Evolutionary conservation across 2,797 vertebrate species (phyloP), one percentile per base, ranked within the genome.

Genomic region (Astyanax mexicanus): DNA sequence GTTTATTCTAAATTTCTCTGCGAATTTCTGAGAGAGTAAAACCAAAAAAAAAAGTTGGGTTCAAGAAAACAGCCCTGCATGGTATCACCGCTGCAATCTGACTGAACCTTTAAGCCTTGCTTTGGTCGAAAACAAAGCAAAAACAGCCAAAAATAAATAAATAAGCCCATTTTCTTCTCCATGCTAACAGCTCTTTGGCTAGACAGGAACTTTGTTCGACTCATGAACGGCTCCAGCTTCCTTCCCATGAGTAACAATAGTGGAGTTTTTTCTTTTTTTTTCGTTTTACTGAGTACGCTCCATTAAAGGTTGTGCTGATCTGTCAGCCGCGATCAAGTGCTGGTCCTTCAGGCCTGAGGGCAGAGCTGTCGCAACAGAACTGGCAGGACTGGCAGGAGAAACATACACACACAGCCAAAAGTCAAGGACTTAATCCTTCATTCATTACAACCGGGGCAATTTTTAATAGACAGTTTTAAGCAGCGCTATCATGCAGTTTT

Each of bases 161-260:
- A 29, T 17, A 32, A 17, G 21, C 23, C 10, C 0, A 3, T 37
- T 37, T 58, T 37, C 1, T n/a, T 19, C 29, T 8, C 29, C 5
- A 1, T 4, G 8, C 17, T 37, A 25, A 62, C 9, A 40, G 4
- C 21, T 27, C 38, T 21, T 32, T 21, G 49, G 45, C 44, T 23
- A n/a, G 35, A 65, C 58, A 64, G 71, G 71, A 64, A 73, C 71
- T 51, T 37, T 62, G n/a, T 64, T 51, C 13, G 37, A 5, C 69
- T 47, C 15, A 70, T 25, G 11, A 60, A 61, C 32, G 1, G 29
- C 15, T 29, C 57, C 12, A 38, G 40, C n/a, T 64, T 49, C 57
- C 58, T 72, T 62, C 27, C 17, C 29, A 25, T 54, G 2, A 42
- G 25, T 17, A 73, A 73, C 71, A 73, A 64, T 64, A 37, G 71